Evolutionary conservation across 1,140 invertebrate genomes (phyloP).

Genomic region (Cepaea nemoralis): DNA sequence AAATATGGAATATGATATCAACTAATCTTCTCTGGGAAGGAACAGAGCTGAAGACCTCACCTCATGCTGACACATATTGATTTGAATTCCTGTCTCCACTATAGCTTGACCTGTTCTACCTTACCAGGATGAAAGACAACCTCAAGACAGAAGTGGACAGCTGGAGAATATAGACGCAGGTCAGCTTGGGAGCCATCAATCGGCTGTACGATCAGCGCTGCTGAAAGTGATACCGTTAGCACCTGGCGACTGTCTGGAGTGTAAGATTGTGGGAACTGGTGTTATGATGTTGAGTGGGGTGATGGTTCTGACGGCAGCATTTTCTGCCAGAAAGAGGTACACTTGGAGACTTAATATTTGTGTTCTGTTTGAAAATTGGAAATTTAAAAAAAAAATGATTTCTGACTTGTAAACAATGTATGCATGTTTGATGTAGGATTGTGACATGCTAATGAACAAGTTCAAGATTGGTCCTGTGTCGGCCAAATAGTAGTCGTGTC

Average conservation of each 20-base stretch:
- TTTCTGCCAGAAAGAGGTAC: slow-evolving; percentile 13
- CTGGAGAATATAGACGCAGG: neutral
- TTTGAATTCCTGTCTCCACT: too few relatives aligned
- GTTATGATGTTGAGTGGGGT: slow-evolving; percentile 33
- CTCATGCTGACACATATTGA: too few relatives aligned
- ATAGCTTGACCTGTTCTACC: too few relatives aligned
- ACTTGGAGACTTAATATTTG: neutral
- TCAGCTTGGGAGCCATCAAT: neutral
- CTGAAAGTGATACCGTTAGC: slow-evolving; percentile 20
- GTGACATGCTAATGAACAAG: neutral
- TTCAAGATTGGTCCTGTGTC: neutral
- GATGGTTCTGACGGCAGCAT: slow-evolving; percentile 8
- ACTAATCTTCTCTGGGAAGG: too few relatives aligned
- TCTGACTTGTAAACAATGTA: neutral
- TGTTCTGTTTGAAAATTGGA: neutral
- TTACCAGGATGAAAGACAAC: neutral
- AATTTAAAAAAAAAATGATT: too few relatives aligned
- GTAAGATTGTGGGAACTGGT: slow-evolving; percentile 31
- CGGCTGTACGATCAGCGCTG: neutral
- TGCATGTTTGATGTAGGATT: neutral
- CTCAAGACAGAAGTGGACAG: neutral
- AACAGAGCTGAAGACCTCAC: too few relatives aligned
- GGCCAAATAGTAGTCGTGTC: too few relatives aligned
- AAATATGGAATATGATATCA: too few relatives aligned
- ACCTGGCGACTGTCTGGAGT: slow-evolving; percentile 29